Percentiles rank a stretch among this genome's conserved stretches.
These are phyloP conservation scores for Cataglyphis cursor DNA, from an alignment of 2,888 invertebrate species.

Conservation along the genomic window DNA sequence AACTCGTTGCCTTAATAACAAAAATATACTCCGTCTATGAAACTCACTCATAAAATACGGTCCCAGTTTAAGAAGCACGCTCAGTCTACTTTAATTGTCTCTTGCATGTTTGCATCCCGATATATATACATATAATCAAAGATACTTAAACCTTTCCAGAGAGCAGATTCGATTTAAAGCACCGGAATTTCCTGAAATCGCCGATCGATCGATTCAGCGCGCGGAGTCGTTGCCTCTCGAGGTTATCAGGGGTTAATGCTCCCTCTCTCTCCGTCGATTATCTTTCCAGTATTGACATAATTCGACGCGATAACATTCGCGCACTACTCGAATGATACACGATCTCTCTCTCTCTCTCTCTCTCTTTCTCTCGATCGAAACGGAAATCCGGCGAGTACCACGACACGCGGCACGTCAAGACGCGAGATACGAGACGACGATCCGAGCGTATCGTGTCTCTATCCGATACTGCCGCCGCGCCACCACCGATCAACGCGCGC, in stretches of 20 bases:
- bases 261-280: conserved; percentile 10
- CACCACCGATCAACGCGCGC: conserved; percentile 48
- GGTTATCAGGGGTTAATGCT: conserved; percentile 55
- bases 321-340: not conserved
- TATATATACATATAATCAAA: not conserved
- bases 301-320: not conserved
- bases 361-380: not conserved
- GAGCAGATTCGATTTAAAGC: not conserved
- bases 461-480: conserved; percentile 72
- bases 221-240: conserved; percentile 18
- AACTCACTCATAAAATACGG: not conserved
- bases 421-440: conserved; percentile 49
- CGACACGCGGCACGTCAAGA: not conserved
- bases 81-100: not conserved
- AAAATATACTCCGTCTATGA: not conserved
- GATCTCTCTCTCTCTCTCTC: too few species aligned
- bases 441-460: conserved; percentile 74
- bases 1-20: not conserved
- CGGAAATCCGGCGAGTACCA: not conserved
- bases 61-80: not conserved
- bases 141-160: not conserved
- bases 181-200: not conserved
- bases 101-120: too few species aligned
- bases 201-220: conserved; percentile 44
- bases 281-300: not conserved